Evolutionary conservation across 2,113 vertebrate species (phyloP).

Genomic region (Oryzias woworae): DNA sequence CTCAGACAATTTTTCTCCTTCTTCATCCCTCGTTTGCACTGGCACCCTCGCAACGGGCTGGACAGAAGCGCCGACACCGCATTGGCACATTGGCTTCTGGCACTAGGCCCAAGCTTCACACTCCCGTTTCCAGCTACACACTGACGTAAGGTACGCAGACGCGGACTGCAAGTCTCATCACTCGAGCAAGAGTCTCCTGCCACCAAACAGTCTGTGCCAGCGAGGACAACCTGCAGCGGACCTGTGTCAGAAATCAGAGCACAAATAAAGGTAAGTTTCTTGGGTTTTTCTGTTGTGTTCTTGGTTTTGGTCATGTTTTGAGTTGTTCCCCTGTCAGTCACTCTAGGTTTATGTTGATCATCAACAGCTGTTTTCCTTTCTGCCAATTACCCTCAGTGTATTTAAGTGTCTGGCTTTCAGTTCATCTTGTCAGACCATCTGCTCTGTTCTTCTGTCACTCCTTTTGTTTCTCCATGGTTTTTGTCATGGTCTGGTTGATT

Average conservation of each 20-base stretch:
- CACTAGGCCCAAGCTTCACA: conserved; percentile 85
- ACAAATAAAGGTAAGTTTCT: neutral
- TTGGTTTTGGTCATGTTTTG: too few relatives aligned
- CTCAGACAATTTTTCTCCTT: conserved; percentile 92
- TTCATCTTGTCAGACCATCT: too few relatives aligned
- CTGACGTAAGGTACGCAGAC: conserved; percentile 88
- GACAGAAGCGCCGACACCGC: conserved; percentile 86
- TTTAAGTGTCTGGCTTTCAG: too few relatives aligned
- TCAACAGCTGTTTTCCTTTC: too few relatives aligned
- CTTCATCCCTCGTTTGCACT: conserved; percentile 92
- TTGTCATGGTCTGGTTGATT: too few relatives aligned
- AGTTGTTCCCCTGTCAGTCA: too few relatives aligned
- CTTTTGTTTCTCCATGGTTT: too few relatives aligned
- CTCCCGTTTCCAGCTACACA: conserved; percentile 90
- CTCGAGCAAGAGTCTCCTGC: conserved; percentile 87
- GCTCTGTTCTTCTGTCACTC: too few relatives aligned
- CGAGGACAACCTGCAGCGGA: conserved; percentile 67
- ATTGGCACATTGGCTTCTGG: conserved; percentile 89
- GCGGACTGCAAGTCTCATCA: conserved; percentile 87
- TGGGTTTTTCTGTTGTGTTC: too few relatives aligned
- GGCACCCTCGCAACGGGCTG: conserved; percentile 88
- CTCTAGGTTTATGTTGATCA: too few relatives aligned
- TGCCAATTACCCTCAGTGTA: too few relatives aligned
- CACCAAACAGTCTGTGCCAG: conserved; percentile 85
- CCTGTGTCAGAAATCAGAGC: conserved; percentile 52